Conservation (phyloP, 2,888 invertebrate genomes). For the Cephalotes varians region DNA sequence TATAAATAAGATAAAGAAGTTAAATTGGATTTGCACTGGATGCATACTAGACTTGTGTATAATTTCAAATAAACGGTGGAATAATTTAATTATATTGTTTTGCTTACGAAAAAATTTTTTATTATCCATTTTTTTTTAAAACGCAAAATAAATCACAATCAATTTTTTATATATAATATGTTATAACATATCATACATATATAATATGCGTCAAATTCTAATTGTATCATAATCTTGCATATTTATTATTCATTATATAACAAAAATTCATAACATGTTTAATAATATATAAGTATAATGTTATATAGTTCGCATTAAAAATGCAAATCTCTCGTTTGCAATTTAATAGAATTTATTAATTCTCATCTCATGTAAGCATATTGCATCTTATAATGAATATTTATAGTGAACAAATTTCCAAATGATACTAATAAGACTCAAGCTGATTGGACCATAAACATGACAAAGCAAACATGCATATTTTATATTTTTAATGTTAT, state of each 20-base stretch:
- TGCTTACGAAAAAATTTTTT: neutral
- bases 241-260: neutral
- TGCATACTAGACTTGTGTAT: neutral
- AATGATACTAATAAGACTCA: neutral
- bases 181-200: neutral
- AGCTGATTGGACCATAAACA: neutral
- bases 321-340: neutral
- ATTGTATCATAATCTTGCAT: neutral
- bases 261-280: neutral
- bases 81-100: neutral
- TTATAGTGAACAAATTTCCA: neutral
- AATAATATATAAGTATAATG: neutral
- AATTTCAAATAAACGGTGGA: neutral
- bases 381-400: neutral
- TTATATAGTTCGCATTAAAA: neutral
- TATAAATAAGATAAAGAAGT: neutral
- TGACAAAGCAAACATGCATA: neutral
- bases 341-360: slow-evolving; percentile 4
- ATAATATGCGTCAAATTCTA: neutral
- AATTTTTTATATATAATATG: neutral
- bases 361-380: neutral
- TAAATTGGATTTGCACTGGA: slow-evolving; percentile 13
- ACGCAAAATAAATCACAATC: neutral
- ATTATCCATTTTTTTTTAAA: neutral
- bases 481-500: neutral